A percentile compares a stretch with the other conserved stretches of the same genome.
phyloP scores from a whole-genome alignment of 2,113 vertebrate genomes.

The Anhinga rufa region DNA sequence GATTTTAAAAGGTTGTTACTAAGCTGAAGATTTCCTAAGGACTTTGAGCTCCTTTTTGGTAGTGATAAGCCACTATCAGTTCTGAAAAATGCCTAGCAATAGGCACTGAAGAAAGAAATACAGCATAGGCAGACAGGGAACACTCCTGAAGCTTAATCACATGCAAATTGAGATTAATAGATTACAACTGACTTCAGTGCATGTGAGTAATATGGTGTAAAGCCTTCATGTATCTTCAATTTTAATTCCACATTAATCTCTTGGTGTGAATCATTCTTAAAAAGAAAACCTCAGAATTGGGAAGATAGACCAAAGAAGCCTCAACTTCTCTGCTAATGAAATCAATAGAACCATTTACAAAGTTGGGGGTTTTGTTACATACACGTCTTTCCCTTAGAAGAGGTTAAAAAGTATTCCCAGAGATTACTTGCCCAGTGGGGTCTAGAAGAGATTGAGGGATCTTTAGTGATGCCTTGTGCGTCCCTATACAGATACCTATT shows the following conservation, averaged over 20 bases:
- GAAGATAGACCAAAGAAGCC: background rate
- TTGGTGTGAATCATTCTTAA: background rate
- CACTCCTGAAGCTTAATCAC: background rate
- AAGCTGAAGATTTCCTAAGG: background rate
- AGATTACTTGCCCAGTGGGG: background rate
- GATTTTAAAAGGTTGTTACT: background rate
- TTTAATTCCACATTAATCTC: background rate
- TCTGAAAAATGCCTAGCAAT: background rate
- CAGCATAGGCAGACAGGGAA: background rate
- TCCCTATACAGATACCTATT: background rate
- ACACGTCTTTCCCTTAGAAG: background rate
- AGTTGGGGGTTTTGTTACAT: background rate
- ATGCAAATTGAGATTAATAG: conserved; percentile 10
- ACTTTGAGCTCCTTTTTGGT: background rate
- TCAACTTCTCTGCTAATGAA: background rate
- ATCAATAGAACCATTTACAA: background rate
- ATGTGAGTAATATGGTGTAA: background rate
- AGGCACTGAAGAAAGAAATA: background rate
- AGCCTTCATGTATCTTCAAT: background rate
- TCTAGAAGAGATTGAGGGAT: background rate
- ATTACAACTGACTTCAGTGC: background rate
- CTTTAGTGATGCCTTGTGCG: background rate
- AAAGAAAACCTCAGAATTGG: background rate
- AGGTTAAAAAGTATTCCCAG: background rate
- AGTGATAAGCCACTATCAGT: background rate